A percentile compares a stretch with the other conserved stretches of the same genome.
phyloP scores from a whole-genome alignment of 2,797 vertebrate species.

The Bovichtus diacanthus region DNA sequence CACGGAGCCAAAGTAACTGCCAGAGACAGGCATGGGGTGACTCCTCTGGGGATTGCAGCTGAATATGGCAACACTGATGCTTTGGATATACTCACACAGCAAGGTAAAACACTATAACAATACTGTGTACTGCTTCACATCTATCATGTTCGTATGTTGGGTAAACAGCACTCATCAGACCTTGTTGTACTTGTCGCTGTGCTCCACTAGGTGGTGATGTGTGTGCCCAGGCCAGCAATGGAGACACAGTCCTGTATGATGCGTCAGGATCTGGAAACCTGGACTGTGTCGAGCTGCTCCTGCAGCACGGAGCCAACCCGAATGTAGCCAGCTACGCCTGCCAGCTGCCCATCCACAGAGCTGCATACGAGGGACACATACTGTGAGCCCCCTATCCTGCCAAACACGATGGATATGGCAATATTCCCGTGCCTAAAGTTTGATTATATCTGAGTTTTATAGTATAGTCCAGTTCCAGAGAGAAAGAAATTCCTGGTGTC shows the following conservation, averaged over 20 bases:
- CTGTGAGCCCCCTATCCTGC: slow-evolving; percentile 79
- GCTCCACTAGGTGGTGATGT: slow-evolving; percentile 87
- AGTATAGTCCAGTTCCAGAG: neutral
- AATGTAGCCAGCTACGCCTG: slow-evolving; percentile 87
- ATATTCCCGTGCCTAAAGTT: slow-evolving; percentile 5
- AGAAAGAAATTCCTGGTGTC: slow-evolving; percentile 17
- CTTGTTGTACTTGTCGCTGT: slow-evolving; percentile 27
- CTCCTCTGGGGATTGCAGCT: slow-evolving; percentile 87
- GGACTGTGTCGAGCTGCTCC: slow-evolving; percentile 87
- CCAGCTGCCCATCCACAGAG: slow-evolving; percentile 90
- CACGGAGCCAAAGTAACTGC: slow-evolving; percentile 84
- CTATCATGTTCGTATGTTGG: neutral
- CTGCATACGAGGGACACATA: slow-evolving; percentile 90
- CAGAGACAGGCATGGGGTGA: slow-evolving; percentile 87
- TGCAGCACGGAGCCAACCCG: slow-evolving; percentile 88
- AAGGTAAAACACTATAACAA: slow-evolving; percentile 75
- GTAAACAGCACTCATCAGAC: neutral
- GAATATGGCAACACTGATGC: slow-evolving; percentile 86
- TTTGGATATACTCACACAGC: slow-evolving; percentile 88
- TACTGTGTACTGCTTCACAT: neutral
- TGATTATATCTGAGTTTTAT: slow-evolving; percentile 24
- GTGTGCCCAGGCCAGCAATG: slow-evolving; percentile 86
- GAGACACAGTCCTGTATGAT: slow-evolving; percentile 88
- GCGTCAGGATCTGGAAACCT: slow-evolving; percentile 89
- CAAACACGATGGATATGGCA: neutral